Conservation (phyloP, 1,140 invertebrate species). For the Gonatopus flavifemur region DNA sequence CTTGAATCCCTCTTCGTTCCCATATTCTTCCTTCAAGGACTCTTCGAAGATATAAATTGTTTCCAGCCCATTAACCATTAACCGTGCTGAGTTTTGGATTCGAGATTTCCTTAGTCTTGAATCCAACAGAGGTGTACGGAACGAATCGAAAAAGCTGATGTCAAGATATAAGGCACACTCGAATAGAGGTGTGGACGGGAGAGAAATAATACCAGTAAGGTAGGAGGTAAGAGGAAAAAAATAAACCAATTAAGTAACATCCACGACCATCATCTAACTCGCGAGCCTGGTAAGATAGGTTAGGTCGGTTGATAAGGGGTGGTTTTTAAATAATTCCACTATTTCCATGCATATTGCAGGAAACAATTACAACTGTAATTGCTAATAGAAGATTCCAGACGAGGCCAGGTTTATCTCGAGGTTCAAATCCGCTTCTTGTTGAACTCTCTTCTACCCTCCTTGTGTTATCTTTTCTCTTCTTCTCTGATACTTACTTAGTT, state of each 20-base stretch:
- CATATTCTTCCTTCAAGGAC: no score
- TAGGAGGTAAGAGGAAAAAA: conserved; percentile 23
- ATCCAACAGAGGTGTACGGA: conserved; percentile 15
- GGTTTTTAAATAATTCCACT: conserved; percentile 59
- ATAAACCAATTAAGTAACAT: conserved; percentile 8
- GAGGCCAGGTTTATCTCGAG: conserved; percentile 55
- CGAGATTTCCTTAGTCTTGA: conserved; percentile 30
- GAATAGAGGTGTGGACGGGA: conserved; percentile 9
- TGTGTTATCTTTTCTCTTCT: conserved; percentile 8
- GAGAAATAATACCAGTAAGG: conserved; percentile 11
- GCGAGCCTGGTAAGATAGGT: conserved; percentile 13
- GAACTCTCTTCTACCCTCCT: conserved; percentile 18
- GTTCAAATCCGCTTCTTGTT: conserved; percentile 37
- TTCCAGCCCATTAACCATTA: conserved; percentile 52
- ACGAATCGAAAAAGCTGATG: conserved; percentile 20
- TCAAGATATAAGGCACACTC: conserved; percentile 20
- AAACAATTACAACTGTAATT: conserved; percentile 61
- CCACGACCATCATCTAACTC: neutral
- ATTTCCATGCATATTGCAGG: conserved; percentile 60
- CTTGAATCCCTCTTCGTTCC: no score
- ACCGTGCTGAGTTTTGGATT: conserved; percentile 31
- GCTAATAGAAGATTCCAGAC: conserved; percentile 60
- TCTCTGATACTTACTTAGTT: neutral
- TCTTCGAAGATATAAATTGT: conserved; percentile 50
- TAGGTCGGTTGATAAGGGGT: conserved; percentile 30